Base-by-base conservation (phyloP, 2,797 vertebrate genomes). In the Brotula barbata region DNA sequence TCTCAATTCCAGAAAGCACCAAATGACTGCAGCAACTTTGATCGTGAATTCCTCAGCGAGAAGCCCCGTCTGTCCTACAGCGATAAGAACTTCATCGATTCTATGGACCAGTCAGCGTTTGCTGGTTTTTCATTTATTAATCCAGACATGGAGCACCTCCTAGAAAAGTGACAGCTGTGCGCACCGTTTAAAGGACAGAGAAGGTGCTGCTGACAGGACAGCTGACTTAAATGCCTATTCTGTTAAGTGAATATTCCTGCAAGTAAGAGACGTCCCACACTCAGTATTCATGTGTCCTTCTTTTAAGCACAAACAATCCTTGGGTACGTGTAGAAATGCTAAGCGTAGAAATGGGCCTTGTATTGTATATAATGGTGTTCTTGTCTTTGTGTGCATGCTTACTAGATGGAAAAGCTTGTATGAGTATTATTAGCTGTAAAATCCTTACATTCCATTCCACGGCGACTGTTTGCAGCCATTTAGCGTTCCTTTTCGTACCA, bases 11-110 rank as follows among this genome's bases (percentile, higher is more conserved):
- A 99, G 97, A 98, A 96, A 91, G 90, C 95, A 33, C 62, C 93
- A 0, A 93, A 93, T 5, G 97, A 99, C 80, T 98, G 94, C 87
- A 97, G 85, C 89, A 99, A 99, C 91, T 99, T 99, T 6, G 97
- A 99, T 85, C 91, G 94, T 15, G 97, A 99, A 81, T 99, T 99
- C 84, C 92, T 99, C 65, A 96, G 90, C 0, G 97, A 99, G 90
- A 99, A 99, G 84, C 92, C 97, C 0, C 94, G 93, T 25, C 72
- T 99, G 25, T 98, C 97, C 15, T 89, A 93, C 89, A 94, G 94
- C 0, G 97, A 99, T 68, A 99, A 99, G 90, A 94, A 94, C 86
- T 92, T 99, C 80, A 97, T 99, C 0, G 96, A 99, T 73, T 99
- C 97, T 80, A 99, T 99, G 94, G 97, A 99, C 85, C 97, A 97